Percentiles rank a stretch among this genome's conserved stretches.
phyloP scores from a whole-genome alignment of 2,888 invertebrate species.

The Parnassius apollo region DNA sequence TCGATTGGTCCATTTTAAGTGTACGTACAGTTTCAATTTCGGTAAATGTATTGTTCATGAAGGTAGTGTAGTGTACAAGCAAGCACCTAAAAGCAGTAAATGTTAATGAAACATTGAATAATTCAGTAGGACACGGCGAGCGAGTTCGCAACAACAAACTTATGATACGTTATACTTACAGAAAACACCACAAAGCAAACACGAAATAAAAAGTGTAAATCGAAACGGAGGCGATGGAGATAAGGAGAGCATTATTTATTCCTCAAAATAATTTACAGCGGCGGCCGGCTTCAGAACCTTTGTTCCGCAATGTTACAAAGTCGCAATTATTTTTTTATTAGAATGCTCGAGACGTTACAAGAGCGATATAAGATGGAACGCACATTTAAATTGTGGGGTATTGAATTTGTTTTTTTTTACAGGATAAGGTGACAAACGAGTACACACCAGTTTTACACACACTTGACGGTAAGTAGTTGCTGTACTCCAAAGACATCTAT shows the following conservation, averaged over 20 bases:
- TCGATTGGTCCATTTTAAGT: too few species aligned
- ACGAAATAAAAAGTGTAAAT: slow-evolving; percentile 18
- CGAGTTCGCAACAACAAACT: slow-evolving; percentile 7
- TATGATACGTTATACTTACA: slow-evolving; percentile 9
- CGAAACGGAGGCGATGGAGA: slow-evolving; percentile 1
- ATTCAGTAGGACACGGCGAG: slow-evolving; percentile 5
- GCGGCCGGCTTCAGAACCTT: background rate
- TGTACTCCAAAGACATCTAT: too few species aligned
- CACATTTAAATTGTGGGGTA: too few species aligned
- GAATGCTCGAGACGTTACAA: too few species aligned
- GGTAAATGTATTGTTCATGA: background rate
- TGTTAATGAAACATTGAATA: slow-evolving; percentile 19
- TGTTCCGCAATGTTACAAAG: background rate
- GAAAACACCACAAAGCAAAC: slow-evolving; percentile 6
- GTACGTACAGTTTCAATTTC: too few species aligned
- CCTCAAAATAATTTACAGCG: slow-evolving; percentile 1
- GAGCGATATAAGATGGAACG: too few species aligned
- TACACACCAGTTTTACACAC: too few species aligned
- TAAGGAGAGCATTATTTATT: slow-evolving; percentile 15
- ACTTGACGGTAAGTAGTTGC: too few species aligned
- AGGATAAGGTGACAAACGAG: too few species aligned
- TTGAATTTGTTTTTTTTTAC: too few species aligned
- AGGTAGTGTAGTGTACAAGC: background rate
- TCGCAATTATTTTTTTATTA: background rate
- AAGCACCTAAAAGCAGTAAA: slow-evolving; percentile 11